These are phyloP conservation scores for Stegastes partitus DNA, from an alignment of 2,113 vertebrate species.

Conservation along the genomic window DNA sequence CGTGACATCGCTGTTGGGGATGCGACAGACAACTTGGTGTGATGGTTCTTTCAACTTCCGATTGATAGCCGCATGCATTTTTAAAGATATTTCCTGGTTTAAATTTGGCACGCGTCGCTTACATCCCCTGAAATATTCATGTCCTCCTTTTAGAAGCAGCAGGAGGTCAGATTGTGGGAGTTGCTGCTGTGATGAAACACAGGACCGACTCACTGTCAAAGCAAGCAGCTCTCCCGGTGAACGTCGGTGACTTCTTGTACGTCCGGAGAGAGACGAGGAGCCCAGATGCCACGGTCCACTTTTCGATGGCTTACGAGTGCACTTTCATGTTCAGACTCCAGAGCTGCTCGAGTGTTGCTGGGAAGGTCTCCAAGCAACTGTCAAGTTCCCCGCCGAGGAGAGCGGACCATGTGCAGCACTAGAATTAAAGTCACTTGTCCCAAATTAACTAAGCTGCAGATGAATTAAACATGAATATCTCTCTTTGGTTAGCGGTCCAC, in stretches of 20 bases:
- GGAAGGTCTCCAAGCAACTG: conserved; percentile 51
- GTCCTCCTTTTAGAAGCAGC: background rate
- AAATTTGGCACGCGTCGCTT: background rate
- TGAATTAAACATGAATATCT: conserved; percentile 57
- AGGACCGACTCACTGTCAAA: background rate
- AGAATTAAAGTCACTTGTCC: conserved; percentile 29
- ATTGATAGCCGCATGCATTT: background rate
- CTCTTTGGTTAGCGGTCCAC: conserved; percentile 3
- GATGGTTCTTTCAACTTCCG: background rate
- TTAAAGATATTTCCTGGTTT: background rate
- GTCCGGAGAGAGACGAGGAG: conserved; percentile 7
- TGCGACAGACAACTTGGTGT: too few relatives aligned
- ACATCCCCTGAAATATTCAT: conserved; percentile 4
- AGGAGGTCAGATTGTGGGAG: conserved; percentile 1
- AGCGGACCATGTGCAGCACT: conserved; percentile 10
- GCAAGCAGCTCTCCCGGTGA: background rate
- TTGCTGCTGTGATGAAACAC: conserved; percentile 3
- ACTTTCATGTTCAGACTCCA: conserved; percentile 36
- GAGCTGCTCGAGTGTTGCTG: conserved; percentile 13
- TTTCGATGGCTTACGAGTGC: conserved; percentile 8
- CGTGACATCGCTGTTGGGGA: too few relatives aligned
- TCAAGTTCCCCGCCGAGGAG: conserved; percentile 5
- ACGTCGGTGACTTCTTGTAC: background rate
- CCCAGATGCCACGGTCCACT: background rate
- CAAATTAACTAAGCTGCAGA: conserved; percentile 40